A percentile compares a stretch with the other conserved stretches of the same genome.
These are phyloP conservation scores for Danaus melanippus DNA, from an alignment of 1,140 invertebrate genomes.

Conservation along the genomic window DNA sequence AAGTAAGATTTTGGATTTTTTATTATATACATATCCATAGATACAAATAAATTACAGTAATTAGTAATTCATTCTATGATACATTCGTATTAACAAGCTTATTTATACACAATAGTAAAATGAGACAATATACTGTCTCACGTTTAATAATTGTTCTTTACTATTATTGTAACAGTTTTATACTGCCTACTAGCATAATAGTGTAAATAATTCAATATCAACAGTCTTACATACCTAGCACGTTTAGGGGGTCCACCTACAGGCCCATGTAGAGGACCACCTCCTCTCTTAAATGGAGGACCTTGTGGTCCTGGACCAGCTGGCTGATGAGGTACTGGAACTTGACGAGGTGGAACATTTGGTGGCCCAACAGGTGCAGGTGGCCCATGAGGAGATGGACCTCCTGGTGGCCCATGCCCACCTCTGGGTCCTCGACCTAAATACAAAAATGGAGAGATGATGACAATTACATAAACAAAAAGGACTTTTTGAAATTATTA, in stretches of 20 bases:
- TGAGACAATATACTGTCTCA: no score
- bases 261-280: conserved; percentile 47
- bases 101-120: no score
- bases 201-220: not conserved
- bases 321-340: conserved; percentile 25
- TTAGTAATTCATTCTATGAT: no score
- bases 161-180: no score
- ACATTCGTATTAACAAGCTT: no score
- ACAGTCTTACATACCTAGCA: conserved; percentile 34
- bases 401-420: conserved; percentile 31
- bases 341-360: conserved; percentile 21
- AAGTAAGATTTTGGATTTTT: not conserved
- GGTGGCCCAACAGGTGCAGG: conserved; percentile 25
- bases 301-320: conserved; percentile 26
- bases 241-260: conserved; percentile 55
- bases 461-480: not conserved
- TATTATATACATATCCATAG: no score
- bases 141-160: no score
- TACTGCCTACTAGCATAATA: no score
- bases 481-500: no score
- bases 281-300: conserved; percentile 48
- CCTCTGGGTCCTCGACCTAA: conserved; percentile 45
- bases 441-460: not conserved
- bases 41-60: no score
- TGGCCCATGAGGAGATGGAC: conserved; percentile 15